phyloP scores from a whole-genome alignment of 2,113 vertebrate species.

The Lates calcarifer region DNA sequence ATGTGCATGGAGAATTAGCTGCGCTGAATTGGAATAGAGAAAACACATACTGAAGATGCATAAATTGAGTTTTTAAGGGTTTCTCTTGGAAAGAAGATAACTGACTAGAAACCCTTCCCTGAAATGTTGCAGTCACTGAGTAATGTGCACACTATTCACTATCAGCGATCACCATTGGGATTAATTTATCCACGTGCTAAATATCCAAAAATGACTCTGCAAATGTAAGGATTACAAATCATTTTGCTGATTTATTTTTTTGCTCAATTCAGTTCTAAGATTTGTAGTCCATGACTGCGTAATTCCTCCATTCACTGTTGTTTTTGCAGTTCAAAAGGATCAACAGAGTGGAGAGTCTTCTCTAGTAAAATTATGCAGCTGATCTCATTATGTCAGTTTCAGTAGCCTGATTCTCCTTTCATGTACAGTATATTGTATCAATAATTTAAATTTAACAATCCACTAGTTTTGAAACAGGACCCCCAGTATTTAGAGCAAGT shows the following conservation, averaged over 20 bases:
- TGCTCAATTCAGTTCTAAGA: neutral
- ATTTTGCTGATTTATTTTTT: neutral
- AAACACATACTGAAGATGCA: neutral
- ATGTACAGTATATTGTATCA: neutral
- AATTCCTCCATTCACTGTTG: neutral
- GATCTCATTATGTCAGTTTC: slow-evolving; percentile 22
- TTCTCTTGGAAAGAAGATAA: no score
- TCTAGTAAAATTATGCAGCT: slow-evolving; percentile 1
- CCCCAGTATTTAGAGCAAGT: slow-evolving; percentile 28
- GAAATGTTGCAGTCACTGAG: neutral
- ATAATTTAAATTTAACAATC: slow-evolving; percentile 25
- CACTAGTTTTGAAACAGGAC: slow-evolving; percentile 9
- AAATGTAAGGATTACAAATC: neutral
- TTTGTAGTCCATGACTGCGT: neutral
- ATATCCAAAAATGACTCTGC: neutral
- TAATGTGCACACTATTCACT: neutral
- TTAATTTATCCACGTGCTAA: neutral
- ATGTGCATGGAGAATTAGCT: neutral
- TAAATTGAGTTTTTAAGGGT: no score
- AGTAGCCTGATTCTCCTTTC: neutral
- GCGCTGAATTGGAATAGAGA: neutral
- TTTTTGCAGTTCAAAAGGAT: neutral
- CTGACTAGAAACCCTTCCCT: neutral
- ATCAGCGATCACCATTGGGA: neutral
- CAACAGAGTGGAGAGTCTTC: neutral